A percentile compares a stretch with the other conserved stretches of the same genome.
These are phyloP conservation scores for Choreutis nemorana DNA, from an alignment of 2,888 invertebrate species.

Conservation along the genomic window DNA sequence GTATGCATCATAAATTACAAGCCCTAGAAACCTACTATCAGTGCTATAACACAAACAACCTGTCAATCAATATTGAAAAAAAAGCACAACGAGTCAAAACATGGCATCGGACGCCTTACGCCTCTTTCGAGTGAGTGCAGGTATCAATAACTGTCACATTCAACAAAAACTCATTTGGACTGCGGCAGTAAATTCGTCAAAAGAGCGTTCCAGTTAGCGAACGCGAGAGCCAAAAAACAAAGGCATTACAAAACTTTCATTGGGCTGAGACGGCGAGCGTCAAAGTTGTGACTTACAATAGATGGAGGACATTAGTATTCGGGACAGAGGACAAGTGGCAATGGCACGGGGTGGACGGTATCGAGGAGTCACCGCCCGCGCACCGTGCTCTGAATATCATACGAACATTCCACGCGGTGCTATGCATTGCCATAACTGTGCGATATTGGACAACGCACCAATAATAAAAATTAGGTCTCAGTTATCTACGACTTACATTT, in stretches of 20 bases:
- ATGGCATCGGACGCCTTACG: too few species aligned
- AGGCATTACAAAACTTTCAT: constrained; percentile 54
- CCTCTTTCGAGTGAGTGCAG: too few species aligned
- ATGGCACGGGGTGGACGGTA: constrained; percentile 44
- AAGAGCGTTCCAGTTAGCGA: constrained; percentile 40
- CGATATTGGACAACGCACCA: constrained; percentile 44
- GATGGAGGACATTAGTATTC: constrained; percentile 56
- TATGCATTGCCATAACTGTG: constrained; percentile 36
- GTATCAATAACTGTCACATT: constrained; percentile 17
- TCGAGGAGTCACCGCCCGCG: constrained; percentile 57
- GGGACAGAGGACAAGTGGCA: constrained; percentile 25
- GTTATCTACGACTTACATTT: background rate
- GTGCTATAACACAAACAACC: too few species aligned
- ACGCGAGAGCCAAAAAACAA: constrained; percentile 53
- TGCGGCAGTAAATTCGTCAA: constrained; percentile 22
- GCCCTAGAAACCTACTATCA: too few species aligned
- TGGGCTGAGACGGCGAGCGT: constrained; percentile 30
- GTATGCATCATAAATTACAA: background rate
- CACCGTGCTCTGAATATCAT: constrained; percentile 48
- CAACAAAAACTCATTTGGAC: constrained; percentile 18
- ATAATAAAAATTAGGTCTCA: constrained; percentile 35
- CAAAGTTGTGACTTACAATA: constrained; percentile 36
- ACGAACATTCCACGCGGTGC: constrained; percentile 36
- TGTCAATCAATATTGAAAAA: too few species aligned
- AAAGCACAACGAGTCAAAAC: too few species aligned